These are phyloP conservation scores for Argyresthia albistria DNA, from an alignment of 2,888 invertebrate genomes.

Conservation along the genomic window DNA sequence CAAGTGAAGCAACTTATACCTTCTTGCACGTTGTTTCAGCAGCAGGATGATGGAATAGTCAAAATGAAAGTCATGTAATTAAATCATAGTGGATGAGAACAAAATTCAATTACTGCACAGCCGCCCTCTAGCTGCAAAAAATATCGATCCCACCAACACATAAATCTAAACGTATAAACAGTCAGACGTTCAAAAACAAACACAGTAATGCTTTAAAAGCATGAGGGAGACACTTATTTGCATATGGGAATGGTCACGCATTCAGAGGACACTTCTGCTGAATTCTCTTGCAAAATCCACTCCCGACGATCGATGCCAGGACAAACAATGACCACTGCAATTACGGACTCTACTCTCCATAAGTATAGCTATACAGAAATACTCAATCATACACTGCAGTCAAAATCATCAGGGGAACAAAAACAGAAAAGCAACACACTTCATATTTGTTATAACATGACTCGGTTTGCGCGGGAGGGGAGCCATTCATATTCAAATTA, in stretches of 20 bases:
- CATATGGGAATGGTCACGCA: constrained; percentile 58
- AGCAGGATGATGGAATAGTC: too few species aligned
- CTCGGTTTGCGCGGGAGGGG: constrained; percentile 51
- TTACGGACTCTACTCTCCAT: background rate
- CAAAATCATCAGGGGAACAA: constrained; percentile 53
- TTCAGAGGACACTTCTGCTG: constrained; percentile 18
- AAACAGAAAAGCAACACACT: constrained; percentile 47
- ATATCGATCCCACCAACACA: constrained; percentile 4
- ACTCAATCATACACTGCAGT: constrained; percentile 19
- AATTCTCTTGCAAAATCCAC: constrained; percentile 16
- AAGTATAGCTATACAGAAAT: background rate
- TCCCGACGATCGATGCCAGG: constrained; percentile 21
- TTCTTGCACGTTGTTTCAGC: too few species aligned
- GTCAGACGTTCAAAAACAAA: constrained; percentile 57
- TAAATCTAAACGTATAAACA: constrained; percentile 9
- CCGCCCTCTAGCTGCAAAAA: background rate
- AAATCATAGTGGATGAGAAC: too few species aligned
- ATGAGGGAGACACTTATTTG: constrained; percentile 56
- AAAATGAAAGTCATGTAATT: too few species aligned
- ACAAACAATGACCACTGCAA: background rate
- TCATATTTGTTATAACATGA: constrained; percentile 69
- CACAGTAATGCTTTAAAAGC: constrained; percentile 42
- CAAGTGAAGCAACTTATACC: too few species aligned
- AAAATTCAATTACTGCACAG: background rate
- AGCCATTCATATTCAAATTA: constrained; percentile 69